A percentile compares a stretch with the other conserved stretches of the same genome.
These are phyloP conservation scores for Arrhamphus sclerolepis DNA, from an alignment of 2,797 vertebrate genomes.

Conservation along the genomic window DNA sequence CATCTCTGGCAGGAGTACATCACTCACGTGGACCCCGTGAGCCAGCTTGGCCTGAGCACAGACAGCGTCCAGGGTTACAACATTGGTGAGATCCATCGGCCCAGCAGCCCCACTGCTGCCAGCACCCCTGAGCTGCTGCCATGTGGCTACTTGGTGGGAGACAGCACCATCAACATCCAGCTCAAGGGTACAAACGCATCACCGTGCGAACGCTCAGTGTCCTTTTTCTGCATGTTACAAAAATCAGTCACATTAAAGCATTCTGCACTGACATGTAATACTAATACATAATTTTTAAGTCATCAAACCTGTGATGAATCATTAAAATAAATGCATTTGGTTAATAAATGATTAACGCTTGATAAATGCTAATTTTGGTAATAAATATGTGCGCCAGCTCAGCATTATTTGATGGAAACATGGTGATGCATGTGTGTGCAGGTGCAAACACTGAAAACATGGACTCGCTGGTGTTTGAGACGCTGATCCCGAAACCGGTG, in stretches of 20 bases:
- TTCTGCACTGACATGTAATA: no score
- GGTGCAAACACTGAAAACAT: slow-evolving; percentile 86
- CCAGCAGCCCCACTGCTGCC: slow-evolving; percentile 64
- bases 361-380: background rate
- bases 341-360: no score
- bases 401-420: background rate
- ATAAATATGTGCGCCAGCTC: background rate
- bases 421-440: slow-evolving; percentile 52
- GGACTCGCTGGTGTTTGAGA: slow-evolving; percentile 93
- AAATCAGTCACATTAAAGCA: no score
- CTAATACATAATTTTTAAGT: no score
- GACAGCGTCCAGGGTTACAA: slow-evolving; percentile 95
- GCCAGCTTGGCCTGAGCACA: slow-evolving; percentile 91
- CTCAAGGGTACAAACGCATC: slow-evolving; percentile 85
- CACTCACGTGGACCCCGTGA: slow-evolving; percentile 90
- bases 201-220: no score
- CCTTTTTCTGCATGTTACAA: no score
- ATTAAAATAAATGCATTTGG: no score
- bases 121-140: slow-evolving; percentile 93
- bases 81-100: slow-evolving; percentile 91
- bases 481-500: slow-evolving; percentile 92
- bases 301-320: no score
- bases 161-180: slow-evolving; percentile 91
- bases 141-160: slow-evolving; percentile 97
- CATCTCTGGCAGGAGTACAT: slow-evolving; percentile 91